Base-by-base conservation (phyloP, 2,113 vertebrate genomes). In the Amblyopsis rosae region DNA sequence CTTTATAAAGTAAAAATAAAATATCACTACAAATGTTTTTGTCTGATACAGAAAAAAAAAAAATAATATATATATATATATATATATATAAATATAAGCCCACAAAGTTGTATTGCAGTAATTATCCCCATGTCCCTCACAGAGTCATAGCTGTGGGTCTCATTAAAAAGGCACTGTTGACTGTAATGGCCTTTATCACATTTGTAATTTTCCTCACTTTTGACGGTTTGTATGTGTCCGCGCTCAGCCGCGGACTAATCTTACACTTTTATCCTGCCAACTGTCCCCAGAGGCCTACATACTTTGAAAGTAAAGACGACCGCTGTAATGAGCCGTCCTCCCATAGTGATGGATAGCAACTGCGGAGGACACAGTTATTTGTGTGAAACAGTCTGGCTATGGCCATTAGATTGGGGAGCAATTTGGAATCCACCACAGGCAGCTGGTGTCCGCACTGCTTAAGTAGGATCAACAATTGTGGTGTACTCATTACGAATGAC, bases 371-470 rank as follows among this genome's bases (percentile, higher is more conserved):
- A 63, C 69, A 49, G 70, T 67, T 11, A 74, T 68, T n/a, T 62
- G 59, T 55, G 69, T 19, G 41, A 68, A 65, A 68, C 41, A 49
- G 57, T 49, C 69, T 60, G 59, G 49, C 59, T 47, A 45, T 67
- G 57, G 65, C 66, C 69, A 81, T 70, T 68, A 35, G 53, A 53
- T 71, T 62, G 0, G 46, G 63, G 75, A 72, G 77, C 67, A 50
- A 69, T 72, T 12, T 58, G 76, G 65, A 47, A 65, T 47, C 53
- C 32, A 56, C 7, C 55, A 45, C 32, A 61, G 50, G 49, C 75
- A 66, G 73, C 32, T 26, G 26, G 26, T 26, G 26, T 26, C 26
- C 26, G 26, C 26, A 26, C 26, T 67, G 65, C 35, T 41, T 7
- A 5, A 41, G 35, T 8, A 41, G 7, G 35, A 41, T 41, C 35